Evolutionary conservation across 37 sponge, comb jelly and placozoan species (phyloP).

Genomic region (Beroe ovata): DNA sequence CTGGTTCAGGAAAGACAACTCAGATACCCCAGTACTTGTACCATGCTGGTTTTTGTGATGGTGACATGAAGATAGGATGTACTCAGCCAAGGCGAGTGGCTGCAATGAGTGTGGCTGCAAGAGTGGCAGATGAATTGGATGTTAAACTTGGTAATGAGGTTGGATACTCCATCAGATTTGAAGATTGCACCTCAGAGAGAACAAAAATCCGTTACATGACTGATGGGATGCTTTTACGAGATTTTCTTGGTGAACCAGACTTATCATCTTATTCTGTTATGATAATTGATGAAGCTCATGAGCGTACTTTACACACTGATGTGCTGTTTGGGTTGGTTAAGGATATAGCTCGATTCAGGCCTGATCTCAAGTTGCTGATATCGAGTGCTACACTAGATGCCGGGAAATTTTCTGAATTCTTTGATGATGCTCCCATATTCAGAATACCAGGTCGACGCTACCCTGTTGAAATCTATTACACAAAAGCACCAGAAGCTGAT

Average conservation of each 20-base stretch:
- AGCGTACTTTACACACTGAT: constrained; percentile 97
- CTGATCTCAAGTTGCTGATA: constrained; percentile 93
- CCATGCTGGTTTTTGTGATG: constrained; percentile 69
- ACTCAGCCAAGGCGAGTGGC: constrained; percentile 98
- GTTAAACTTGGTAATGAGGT: constrained; percentile 97
- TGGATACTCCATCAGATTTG: constrained; percentile 97
- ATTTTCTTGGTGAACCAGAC: constrained; percentile 98
- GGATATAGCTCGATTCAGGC: constrained; percentile 92
- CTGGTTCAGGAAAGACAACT: constrained; percentile 98
- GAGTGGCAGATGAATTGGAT: constrained; percentile 93
- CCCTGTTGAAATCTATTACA: constrained; percentile 98
- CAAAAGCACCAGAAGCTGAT: constrained; percentile 99
- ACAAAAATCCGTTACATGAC: constrained; percentile 94
- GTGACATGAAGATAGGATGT: constrained; percentile 88
- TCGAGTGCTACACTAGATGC: constrained; percentile 98
- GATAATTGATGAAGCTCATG: constrained; percentile 99
- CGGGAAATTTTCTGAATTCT: constrained; percentile 96
- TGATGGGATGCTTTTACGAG: constrained; percentile 99
- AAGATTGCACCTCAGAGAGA: constrained; percentile 98
- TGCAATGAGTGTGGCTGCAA: constrained; percentile 99
- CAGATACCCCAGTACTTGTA: constrained; percentile 97
- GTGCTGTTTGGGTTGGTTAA: constrained; percentile 98
- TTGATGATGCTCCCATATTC: constrained; percentile 99
- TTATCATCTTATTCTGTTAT: constrained; percentile 76
- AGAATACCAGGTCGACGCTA: constrained; percentile 96